phyloP scores from a whole-genome alignment of 92 coral and sea anemone genomes.

The Palythoa heliodiscus region DNA sequence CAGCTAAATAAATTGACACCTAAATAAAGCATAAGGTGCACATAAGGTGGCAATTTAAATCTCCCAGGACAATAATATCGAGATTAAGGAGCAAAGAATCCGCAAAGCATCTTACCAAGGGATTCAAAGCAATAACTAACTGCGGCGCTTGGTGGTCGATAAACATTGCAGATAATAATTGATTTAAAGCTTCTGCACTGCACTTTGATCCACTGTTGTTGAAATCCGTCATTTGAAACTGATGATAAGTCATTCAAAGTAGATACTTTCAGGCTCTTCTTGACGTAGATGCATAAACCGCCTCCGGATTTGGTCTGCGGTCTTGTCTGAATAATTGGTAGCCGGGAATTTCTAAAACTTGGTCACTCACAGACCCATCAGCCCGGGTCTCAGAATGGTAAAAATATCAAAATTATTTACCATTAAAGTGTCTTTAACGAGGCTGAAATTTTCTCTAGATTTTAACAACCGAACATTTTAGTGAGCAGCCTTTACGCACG shows the following conservation, averaged over 20 bases:
- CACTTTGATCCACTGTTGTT: constrained; percentile 44
- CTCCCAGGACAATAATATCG: too few relatives aligned
- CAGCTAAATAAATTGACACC: too few relatives aligned
- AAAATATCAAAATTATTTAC: too few relatives aligned
- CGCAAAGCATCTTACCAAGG: neutral
- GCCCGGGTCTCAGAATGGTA: neutral
- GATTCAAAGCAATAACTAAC: neutral
- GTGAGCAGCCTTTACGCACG: too few relatives aligned
- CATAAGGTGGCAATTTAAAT: too few relatives aligned
- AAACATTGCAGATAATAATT: neutral
- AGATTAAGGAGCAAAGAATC: neutral
- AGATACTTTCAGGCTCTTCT: constrained; percentile 30
- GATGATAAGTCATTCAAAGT: constrained; percentile 19
- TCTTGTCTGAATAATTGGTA: constrained; percentile 51
- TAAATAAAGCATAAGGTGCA: too few relatives aligned
- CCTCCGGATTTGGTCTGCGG: constrained; percentile 48
- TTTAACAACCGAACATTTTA: too few relatives aligned
- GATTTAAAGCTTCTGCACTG: constrained; percentile 48
- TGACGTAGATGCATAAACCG: constrained; percentile 41
- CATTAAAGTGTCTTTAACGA: too few relatives aligned
- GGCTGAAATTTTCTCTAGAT: too few relatives aligned
- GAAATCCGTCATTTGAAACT: constrained; percentile 37
- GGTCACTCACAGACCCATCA: constrained; percentile 43
- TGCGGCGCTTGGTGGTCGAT: neutral
- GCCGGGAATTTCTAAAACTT: constrained; percentile 50